phyloP scores from a whole-genome alignment of 2,113 vertebrate genomes.

The Rhadina sibilatrix region DNA sequence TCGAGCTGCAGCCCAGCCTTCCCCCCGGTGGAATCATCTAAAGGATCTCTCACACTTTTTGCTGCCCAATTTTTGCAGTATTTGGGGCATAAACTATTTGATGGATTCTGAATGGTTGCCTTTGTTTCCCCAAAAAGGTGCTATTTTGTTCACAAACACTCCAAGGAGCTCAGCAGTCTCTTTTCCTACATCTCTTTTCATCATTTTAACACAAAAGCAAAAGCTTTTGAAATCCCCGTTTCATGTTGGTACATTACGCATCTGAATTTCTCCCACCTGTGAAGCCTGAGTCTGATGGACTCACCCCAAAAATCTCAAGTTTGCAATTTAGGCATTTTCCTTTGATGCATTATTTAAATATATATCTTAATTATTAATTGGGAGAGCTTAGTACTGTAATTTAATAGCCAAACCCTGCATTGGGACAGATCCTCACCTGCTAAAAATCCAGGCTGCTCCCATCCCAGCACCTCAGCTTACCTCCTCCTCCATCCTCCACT shows the following conservation, averaged over 20 bases:
- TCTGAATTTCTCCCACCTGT: conserved; percentile 16
- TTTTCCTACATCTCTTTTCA: conserved; percentile 35
- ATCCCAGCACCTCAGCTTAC: not conserved
- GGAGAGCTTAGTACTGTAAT: not conserved
- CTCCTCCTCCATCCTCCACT: not conserved
- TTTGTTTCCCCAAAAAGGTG: conserved; percentile 48
- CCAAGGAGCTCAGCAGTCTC: not conserved
- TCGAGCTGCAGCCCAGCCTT: not conserved
- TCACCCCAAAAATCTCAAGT: conserved; percentile 9
- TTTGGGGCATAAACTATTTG: conserved; percentile 14
- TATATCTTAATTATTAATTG: conserved; percentile 47
- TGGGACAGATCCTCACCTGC: conserved; percentile 5
- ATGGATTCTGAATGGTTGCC: not conserved
- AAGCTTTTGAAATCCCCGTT: conserved; percentile 7
- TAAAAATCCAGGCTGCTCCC: not conserved
- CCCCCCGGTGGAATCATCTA: not conserved
- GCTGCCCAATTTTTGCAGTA: not conserved
- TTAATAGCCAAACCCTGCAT: not conserved
- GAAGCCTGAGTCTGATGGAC: not conserved
- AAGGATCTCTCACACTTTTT: conserved; percentile 3
- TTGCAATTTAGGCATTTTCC: conserved; percentile 38
- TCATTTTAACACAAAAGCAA: conserved; percentile 30
- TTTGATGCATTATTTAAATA: conserved; percentile 60
- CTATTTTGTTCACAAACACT: conserved; percentile 61
- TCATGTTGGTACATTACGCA: not conserved